Percentiles rank a stretch among this genome's conserved stretches.
These are phyloP conservation scores for Meteorus sp. DNA, from an alignment of 1,140 invertebrate species.

Conservation along the genomic window DNA sequence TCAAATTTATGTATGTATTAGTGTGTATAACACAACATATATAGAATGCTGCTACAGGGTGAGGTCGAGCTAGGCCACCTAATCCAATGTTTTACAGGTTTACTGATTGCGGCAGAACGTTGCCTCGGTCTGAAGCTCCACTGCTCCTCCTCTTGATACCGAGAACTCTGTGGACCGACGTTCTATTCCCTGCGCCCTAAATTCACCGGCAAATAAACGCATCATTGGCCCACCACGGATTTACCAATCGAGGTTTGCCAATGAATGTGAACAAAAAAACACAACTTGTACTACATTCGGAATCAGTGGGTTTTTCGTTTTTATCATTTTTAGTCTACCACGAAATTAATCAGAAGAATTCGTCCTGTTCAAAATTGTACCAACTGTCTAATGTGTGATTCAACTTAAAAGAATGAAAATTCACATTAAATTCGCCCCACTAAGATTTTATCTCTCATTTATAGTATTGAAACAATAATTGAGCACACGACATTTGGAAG, in stretches of 20 bases:
- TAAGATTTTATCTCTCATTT: too few relatives aligned
- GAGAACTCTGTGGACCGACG: not conserved
- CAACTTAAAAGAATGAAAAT: too few relatives aligned
- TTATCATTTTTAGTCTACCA: too few relatives aligned
- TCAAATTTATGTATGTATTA: too few relatives aligned
- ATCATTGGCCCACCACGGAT: slow-evolving; percentile 44
- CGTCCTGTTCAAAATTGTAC: too few relatives aligned
- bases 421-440: too few relatives aligned
- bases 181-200: slow-evolving; percentile 33
- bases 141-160: not conserved
- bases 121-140: not conserved
- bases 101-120: slow-evolving; percentile 44
- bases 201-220: slow-evolving; percentile 46
- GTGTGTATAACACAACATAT: too few relatives aligned
- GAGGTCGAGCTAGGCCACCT: slow-evolving; percentile 34
- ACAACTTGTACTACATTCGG: slow-evolving; percentile 45
- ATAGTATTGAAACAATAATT: too few relatives aligned
- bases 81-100: slow-evolving; percentile 51
- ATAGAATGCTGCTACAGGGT: too few relatives aligned
- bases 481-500: too few relatives aligned
- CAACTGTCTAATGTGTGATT: too few relatives aligned
- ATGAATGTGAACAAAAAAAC: slow-evolving; percentile 30
- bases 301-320: slow-evolving; percentile 25
- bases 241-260: slow-evolving; percentile 41
- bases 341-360: too few relatives aligned